These are phyloP conservation scores for Spicauda simplicius DNA, from an alignment of 2,888 invertebrate genomes.

Conservation along the genomic window DNA sequence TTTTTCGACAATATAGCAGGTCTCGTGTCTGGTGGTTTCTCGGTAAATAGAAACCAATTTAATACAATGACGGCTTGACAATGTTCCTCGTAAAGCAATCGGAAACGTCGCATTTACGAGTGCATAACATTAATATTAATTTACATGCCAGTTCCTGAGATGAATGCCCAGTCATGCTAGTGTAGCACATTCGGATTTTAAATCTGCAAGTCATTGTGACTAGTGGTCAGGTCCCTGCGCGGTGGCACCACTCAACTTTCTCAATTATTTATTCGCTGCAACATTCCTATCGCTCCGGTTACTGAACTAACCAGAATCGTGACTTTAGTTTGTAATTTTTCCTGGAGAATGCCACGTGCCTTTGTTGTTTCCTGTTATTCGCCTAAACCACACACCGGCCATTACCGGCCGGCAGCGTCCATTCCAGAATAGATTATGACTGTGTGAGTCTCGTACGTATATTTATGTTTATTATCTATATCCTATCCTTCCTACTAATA, in stretches of 20 bases:
- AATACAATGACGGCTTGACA: neutral
- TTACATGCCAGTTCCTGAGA: neutral
- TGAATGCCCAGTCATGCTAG: neutral
- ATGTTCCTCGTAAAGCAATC: neutral
- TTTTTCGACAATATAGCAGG: no score
- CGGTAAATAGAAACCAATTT: no score
- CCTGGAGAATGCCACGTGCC: neutral
- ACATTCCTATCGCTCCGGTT: neutral
- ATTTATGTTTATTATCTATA: no score
- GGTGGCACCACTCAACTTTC: neutral
- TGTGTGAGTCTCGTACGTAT: no score
- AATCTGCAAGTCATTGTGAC: neutral
- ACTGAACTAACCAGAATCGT: neutral
- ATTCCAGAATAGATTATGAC: neutral
- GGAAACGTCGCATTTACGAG: neutral
- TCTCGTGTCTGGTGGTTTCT: no score
- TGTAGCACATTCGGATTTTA: neutral
- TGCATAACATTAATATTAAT: neutral
- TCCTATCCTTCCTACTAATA: no score
- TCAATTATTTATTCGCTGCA: neutral
- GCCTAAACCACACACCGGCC: no score
- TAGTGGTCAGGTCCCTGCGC: neutral
- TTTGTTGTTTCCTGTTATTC: neutral
- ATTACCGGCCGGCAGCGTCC: neutral
- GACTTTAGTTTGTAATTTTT: neutral